Evolutionary conservation across 2,888 invertebrate genomes (phyloP).

Genomic region (Zhengitettix transpicula): DNA sequence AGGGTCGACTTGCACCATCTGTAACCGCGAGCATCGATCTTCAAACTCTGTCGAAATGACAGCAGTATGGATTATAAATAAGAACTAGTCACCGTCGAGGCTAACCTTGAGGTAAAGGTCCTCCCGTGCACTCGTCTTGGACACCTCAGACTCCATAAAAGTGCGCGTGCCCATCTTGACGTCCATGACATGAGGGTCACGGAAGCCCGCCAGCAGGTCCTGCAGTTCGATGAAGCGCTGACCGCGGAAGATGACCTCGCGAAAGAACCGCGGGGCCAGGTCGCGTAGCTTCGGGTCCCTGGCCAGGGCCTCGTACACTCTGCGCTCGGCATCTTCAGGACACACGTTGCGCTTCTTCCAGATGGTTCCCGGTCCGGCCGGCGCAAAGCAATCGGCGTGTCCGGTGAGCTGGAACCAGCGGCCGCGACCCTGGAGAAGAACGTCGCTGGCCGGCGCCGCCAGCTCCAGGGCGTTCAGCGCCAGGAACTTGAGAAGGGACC

Average conservation of each 20-base stretch:
- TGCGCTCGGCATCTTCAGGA: constrained; percentile 53
- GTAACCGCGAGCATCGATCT: background rate
- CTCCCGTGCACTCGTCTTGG: constrained; percentile 61
- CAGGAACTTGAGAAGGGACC: constrained; percentile 50
- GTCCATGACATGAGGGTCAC: constrained; percentile 90
- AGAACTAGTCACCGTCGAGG: background rate
- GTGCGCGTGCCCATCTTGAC: constrained; percentile 94
- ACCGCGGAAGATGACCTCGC: constrained; percentile 61
- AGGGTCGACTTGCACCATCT: constrained; percentile 82
- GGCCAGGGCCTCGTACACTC: constrained; percentile 63
- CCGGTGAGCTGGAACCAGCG: constrained; percentile 86
- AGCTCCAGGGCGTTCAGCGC: constrained; percentile 83
- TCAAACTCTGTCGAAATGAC: too few relatives aligned
- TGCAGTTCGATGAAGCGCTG: constrained; percentile 88
- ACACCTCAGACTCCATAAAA: constrained; percentile 88
- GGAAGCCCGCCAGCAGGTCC: constrained; percentile 79
- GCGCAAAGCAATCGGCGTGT: constrained; percentile 82
- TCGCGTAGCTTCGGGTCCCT: constrained; percentile 52
- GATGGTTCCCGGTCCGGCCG: constrained; percentile 82
- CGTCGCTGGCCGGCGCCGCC: constrained; percentile 78
- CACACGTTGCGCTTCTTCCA: constrained; percentile 72
- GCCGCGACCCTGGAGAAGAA: constrained; percentile 39
- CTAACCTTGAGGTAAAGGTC: constrained; percentile 76
- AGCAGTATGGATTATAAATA: too few relatives aligned
- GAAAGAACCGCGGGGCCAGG: constrained; percentile 69